Evolutionary conservation across 1,140 invertebrate genomes (phyloP), one percentile per base, ranked within the genome.

Genomic region (Thereuonema tuberculata): DNA sequence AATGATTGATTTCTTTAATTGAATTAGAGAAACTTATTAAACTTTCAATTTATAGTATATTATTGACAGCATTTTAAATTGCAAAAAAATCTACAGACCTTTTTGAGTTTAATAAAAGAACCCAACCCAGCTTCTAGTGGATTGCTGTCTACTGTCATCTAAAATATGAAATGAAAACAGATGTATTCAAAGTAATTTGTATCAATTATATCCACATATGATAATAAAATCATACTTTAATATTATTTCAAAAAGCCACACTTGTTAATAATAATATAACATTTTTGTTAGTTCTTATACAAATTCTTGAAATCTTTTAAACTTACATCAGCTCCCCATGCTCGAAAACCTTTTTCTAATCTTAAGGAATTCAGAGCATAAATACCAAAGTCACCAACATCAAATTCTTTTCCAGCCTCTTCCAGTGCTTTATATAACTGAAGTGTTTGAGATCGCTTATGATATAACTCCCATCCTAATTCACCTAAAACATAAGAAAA

Each of bases 381-480:
- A 0, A 69, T 69, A 15, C 73, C 73, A 62, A 75, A 75, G 61
- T 74, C 67, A 20, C 64, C 67, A 27, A 72, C 58, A 23, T 66
- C 67, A 55, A 65, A 67, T 28, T 65, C 59, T 43, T 67, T 24
- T 1, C 73, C 73, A 17, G 62, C 61, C n/a, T 66, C 49, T 14
- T 68, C 28, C 0, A 75, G 56, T 26, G 65, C 56, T 12, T 68
- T 54, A 57, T 74, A 75, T 5, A 75, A 61, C 9, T 54, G 12
- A 2, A 24, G 37, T 0, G 67, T 66, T 20, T 72, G 57, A 12
- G 65, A 23, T 2, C 56, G 58, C 0, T 58, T 26, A 53, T 66
- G 64, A 57, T 74, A 75, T 12, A 75, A 48, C 54, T 75, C 73
- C 73, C 73, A 75, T 3, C 73, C 73, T 1, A 75, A 63, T 64